Base-by-base conservation (phyloP, 1,140 invertebrate genomes). In the Aricia agestis region DNA sequence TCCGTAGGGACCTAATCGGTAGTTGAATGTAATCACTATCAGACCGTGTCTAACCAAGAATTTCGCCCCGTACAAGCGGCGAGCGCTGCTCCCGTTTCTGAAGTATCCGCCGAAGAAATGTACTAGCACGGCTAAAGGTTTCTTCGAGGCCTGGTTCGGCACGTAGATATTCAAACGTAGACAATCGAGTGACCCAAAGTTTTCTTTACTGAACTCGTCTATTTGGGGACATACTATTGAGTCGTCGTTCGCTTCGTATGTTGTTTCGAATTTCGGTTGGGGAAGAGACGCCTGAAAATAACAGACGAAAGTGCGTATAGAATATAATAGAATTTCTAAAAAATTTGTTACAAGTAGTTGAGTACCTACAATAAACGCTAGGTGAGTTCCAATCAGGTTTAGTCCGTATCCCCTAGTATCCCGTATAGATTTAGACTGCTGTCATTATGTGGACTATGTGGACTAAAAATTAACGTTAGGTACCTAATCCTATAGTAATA, bases 61-160 rank as follows among this genome's bases (percentile, higher is more conserved):
- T 72, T 93, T 92, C 0, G 93, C 89, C 3, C 91, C 89, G 73
- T 92, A 72, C 5, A 45, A 71, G 15, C 52, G 6, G 45, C 68
- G 63, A 13, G 71, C 77, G 32, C 78, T 80, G 5, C 93, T 94
- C 1, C 94, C 94, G 3, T 82, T 70, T 17, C 84, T 78, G 74
- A 95, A 95, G 45, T 84, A 93, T 31, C 96, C 96, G 5, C 95
- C 96, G 81, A 96, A 94, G 32, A 97, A 93, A 84, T 92, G 96
- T 0, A 96, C 92, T 86, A 96, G 92, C 0, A 96, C 95, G 0
- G 95, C 93, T 18, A 84, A 71, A n/a, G 67, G 73, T 17, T 78
- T 77, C 19, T 65, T 67, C 0, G 68, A 36, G 6, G 79, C 78
- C 11, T 69, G 72, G 17, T 80, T 74, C 0, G 86, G 86, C 0